Evolutionary conservation across 2,113 vertebrate species (phyloP).

Genomic region (Polypterus senegalus): DNA sequence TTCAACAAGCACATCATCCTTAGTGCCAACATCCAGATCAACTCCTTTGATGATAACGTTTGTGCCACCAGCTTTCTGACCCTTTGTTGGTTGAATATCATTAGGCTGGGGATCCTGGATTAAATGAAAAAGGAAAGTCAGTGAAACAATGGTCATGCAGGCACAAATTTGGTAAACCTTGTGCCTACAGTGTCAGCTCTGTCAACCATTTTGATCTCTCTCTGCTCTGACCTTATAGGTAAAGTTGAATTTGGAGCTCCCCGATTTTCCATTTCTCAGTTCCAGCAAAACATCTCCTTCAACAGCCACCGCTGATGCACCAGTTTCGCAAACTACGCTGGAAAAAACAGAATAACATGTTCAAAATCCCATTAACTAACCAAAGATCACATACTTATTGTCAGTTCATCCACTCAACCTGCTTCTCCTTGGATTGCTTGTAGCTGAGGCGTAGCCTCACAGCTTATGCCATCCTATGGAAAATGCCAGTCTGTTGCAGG

Average conservation of each 20-base stretch:
- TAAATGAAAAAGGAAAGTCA: too few relatives aligned
- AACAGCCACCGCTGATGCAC: background rate
- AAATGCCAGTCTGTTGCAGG: too few relatives aligned
- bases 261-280: slow-evolving; percentile 29
- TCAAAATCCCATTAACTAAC: too few relatives aligned
- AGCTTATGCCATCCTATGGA: too few relatives aligned
- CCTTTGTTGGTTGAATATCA: slow-evolving; percentile 48
- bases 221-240: slow-evolving; percentile 43
- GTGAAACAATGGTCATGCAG: too few relatives aligned
- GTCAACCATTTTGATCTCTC: too few relatives aligned
- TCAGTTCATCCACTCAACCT: too few relatives aligned
- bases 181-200: too few relatives aligned
- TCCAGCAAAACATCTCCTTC: slow-evolving; percentile 32
- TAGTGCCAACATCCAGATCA: slow-evolving; percentile 67
- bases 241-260: slow-evolving; percentile 34
- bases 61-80: slow-evolving; percentile 75
- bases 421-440: too few relatives aligned
- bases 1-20: slow-evolving; percentile 60
- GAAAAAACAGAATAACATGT: background rate
- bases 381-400: too few relatives aligned
- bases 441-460: too few relatives aligned
- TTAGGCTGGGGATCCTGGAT: slow-evolving; percentile 60
- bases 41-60: slow-evolving; percentile 64
- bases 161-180: too few relatives aligned
- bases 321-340: slow-evolving; percentile 57